These are phyloP conservation scores for Muscicapa comitata DNA, from an alignment of 2,797 vertebrate genomes.

Conservation along the genomic window DNA sequence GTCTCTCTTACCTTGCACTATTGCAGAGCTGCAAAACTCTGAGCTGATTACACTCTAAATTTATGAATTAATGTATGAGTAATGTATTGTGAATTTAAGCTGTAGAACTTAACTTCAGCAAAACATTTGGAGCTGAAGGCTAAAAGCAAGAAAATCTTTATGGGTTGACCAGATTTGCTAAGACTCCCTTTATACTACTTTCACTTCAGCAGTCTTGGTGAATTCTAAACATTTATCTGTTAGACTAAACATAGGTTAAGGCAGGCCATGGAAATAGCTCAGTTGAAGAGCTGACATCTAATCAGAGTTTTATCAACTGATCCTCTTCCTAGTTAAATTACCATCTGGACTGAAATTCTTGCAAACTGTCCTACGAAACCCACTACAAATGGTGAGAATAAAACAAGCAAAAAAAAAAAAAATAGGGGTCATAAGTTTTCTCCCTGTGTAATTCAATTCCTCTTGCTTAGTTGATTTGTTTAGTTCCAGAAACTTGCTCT, in stretches of 20 bases:
- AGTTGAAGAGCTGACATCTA: neutral
- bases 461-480: neutral
- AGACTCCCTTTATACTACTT: neutral
- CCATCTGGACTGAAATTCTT: neutral
- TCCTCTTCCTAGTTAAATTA: neutral
- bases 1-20: neutral
- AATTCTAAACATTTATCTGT: constrained; percentile 29
- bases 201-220: neutral
- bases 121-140: neutral
- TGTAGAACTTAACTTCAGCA: neutral
- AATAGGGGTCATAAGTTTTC: neutral
- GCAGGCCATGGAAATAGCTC: neutral
- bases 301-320: neutral
- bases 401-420: neutral
- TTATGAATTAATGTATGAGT: neutral
- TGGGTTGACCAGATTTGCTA: neutral
- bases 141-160: constrained; percentile 6
- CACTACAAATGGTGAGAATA: neutral
- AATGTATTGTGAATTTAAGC: neutral
- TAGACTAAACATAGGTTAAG: constrained; percentile 49
- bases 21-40: neutral
- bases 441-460: neutral
- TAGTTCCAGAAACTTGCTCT: neutral
- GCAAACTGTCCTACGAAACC: neutral
- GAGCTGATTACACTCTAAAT: neutral